Base-by-base conservation (phyloP, 1,140 invertebrate species). In the Latrodectus geometricus region DNA sequence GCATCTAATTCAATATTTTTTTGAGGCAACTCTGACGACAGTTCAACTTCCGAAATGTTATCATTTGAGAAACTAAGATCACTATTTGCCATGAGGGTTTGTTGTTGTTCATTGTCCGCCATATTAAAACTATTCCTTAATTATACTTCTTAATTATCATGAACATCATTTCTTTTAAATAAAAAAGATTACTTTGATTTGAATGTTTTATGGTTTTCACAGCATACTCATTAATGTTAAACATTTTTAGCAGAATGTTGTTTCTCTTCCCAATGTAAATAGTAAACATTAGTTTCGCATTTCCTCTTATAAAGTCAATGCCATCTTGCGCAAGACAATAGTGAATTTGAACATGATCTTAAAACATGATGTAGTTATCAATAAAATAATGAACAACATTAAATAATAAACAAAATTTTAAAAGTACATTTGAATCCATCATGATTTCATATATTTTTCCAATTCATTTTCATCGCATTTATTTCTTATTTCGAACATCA, bases 51-150 rank as follows among this genome's bases (percentile, higher is more conserved):
- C 15, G 74, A 78, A 48, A 78, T 72, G 21, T 54, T 20, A 23
- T 74, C 70, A 69, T 23, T 21, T 35, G 35, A 35, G 17, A 74
- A 2, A 66, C 56, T 49, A 20, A 83, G 56, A 23, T 77, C 65
- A 49, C 23, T 49, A 35, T 49, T 77, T 56, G 77, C 73, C 65
- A 82, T 77, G 52, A 82, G 74, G 56, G 86, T 70, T 80, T 87
- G 85, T 87, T 87, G 85, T 87, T 69, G 50, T 61, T 35, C n/a
- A 35, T 76, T 61, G 23, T 87, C 86, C 65, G 78, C 86, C 86
- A 83, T 83, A 21, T 54, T 87, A 48, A 50, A 69, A 35, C 20
- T 65, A 70, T 14, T 78, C 49, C 0, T 69, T 4, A n/a, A 11
- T n/a, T 69, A 9, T 69, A 20, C 9, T 75, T 75, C 15, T 75